These are phyloP conservation scores for Steinernema carpocapsae DNA, from an alignment of 2,888 invertebrate species.

Conservation along the genomic window DNA sequence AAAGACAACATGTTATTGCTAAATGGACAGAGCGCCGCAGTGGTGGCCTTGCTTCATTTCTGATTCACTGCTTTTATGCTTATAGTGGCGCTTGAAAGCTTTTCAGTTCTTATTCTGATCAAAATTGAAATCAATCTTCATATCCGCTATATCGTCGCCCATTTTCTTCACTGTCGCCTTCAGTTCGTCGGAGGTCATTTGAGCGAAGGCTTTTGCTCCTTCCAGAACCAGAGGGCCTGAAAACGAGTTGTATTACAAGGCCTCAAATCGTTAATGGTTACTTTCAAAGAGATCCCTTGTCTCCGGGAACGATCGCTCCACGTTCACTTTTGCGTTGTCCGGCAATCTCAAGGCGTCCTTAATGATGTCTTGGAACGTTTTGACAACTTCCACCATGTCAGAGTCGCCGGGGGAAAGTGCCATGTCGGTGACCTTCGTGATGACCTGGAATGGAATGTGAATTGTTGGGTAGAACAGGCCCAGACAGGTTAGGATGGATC, in stretches of 20 bases:
- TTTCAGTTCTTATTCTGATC: not conserved
- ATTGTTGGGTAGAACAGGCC: not conserved
- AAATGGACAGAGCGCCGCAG: too few species aligned
- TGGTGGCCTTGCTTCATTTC: too few species aligned
- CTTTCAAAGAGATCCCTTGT: not conserved
- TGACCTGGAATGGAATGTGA: not conserved
- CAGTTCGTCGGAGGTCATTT: not conserved
- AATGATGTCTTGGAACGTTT: not conserved
- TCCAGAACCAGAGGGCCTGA: not conserved
- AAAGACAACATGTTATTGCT: too few species aligned
- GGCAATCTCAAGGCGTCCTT: not conserved
- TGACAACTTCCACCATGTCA: not conserved
- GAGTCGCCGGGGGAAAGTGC: not conserved
- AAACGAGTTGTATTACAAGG: not conserved
- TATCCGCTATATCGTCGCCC: not conserved
- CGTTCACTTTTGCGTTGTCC: constrained; percentile 17
- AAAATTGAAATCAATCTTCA: not conserved
- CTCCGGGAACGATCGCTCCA: constrained; percentile 11
- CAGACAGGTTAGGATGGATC: too few species aligned
- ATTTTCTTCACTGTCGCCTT: not conserved
- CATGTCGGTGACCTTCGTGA: not conserved
- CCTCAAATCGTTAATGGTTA: not conserved
- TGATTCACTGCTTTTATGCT: not conserved
- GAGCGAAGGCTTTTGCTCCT: not conserved
- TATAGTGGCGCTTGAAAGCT: not conserved